These are phyloP conservation scores for Felis catus DNA, from an alignment of 2,113 vertebrate genomes.

Conservation along the genomic window DNA sequence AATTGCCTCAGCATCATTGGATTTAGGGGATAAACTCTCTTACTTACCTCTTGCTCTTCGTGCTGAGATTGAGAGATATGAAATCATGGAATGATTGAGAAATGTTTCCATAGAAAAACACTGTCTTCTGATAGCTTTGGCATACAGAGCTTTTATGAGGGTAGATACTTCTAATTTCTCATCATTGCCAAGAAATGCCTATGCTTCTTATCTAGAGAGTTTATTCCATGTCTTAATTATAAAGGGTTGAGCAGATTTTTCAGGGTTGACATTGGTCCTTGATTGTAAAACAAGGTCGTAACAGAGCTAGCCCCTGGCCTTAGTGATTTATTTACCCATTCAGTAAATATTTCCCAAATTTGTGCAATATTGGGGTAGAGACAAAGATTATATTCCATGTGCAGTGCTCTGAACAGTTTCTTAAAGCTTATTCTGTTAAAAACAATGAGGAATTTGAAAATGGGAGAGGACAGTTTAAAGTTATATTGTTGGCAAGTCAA, in stretches of 20 bases:
- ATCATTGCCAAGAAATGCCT: background rate
- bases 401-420: background rate
- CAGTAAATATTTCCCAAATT: background rate
- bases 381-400: background rate
- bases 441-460: background rate
- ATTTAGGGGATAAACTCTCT: background rate
- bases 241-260: background rate
- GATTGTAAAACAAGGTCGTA: background rate
- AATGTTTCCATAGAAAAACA: background rate
- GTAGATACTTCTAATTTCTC: background rate
- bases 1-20: accelerated
- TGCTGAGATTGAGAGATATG: background rate
- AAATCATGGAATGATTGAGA: background rate
- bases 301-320: background rate
- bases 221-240: background rate
- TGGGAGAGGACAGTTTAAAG: background rate
- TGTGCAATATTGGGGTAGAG: background rate
- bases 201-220: background rate
- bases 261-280: background rate
- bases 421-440: background rate
- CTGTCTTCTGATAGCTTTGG: background rate
- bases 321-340: background rate
- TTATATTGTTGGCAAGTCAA: background rate
- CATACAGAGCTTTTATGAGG: background rate
- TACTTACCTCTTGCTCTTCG: background rate